Evolutionary conservation across 2,797 vertebrate genomes (phyloP), one percentile per base, ranked within the genome.

Genomic region (Phyllotis vaccarum): DNA sequence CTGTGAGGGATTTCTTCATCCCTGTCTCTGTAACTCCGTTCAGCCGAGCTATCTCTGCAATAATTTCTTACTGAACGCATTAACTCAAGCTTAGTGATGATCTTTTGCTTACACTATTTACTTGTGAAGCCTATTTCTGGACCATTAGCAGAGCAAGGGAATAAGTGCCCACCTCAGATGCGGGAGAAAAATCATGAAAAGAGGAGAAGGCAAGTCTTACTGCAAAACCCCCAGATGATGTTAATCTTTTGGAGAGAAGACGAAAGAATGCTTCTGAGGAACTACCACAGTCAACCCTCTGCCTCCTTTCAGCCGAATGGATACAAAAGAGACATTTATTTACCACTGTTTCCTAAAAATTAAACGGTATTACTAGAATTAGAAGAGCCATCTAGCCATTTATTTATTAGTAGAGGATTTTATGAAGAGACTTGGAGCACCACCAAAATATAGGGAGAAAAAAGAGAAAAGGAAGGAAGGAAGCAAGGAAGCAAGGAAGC

Each of bases 141-240:
- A 62, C 76, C 43, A 0, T 34, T 64, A 46, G 78, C 29, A 4
- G 9, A 54, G 27, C 46, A 37, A 58, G 62, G 17, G 16, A 90
- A 49, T 52, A 29, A 27, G 2, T 37, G 17, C 12, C 5, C 17
- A 43, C 21, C 5, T 16, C 31, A 80, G 62, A 81, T 1, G 1
- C 11, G 0, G 86, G 72, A 92, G n/a, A 76, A 87, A 90, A 91
- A 75, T 54, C 14, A 2, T 2, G 0, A 22, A 27, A 19, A 8
- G 14, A 27, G 19, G 0, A 66, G 21, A 86, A 0, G 27, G 49
- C 10, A 10, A 10, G 10, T 19, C 76, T 6, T 21, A 2, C 0
- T 22, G 19, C 70, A 10, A 34, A 60, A 83, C 78, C 10, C 21
- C 5, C 16, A 12, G 43, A 80, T 10, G 52, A 1, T 12, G 24